Base-by-base conservation (phyloP, 2,797 vertebrate species). In the Notolabrus celidotus region DNA sequence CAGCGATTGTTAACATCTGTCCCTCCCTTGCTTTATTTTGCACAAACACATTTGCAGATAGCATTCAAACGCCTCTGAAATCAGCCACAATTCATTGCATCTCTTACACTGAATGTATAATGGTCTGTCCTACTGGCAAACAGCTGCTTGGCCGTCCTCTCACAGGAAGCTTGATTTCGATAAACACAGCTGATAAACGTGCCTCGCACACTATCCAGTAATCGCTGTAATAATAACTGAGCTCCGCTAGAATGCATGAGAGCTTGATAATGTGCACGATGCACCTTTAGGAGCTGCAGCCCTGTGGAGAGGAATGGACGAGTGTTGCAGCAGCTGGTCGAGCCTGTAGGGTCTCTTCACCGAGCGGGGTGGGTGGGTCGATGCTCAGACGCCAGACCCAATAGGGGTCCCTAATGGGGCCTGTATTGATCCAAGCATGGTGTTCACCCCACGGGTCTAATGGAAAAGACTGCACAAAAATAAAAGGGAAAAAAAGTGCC, bases 341-440 rank as follows among this genome's bases (percentile, higher is more conserved):
- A 17, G 57, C 70, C 79, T 74, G 49, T 49, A 60, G 85, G 80
- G 53, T 61, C 75, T 67, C 60, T 67, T 58, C 87, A 50, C 71
- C 56, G 17, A 59, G 57, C 41, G n/a, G 80, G 81, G 58, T 33
- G 69, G 83, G 25, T 17, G 33, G 86, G 86, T 90, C 85, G 81
- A 91, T 90, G 78, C 79, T 72, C 84, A 64, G 59, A 83, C 86
- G 67, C 82, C 82, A 81, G 61, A 77, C 80, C 80, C 87, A 42
- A 76, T 59, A 79, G 89, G 88, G 86, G 87, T 90, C 84, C 58
- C 79, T 91, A 92, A 93, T 92, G 87, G 87, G 79, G 77, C 83
- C 67, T 56, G 65, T 84, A 93, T 94, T 85, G 92, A 94, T 93
- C 83, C 45, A 29, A 71, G 72, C 69, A 46, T 71, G 67, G 79